Evolutionary conservation across 2,797 vertebrate genomes (phyloP).

Genomic region (Aulostomus chinensis): DNA sequence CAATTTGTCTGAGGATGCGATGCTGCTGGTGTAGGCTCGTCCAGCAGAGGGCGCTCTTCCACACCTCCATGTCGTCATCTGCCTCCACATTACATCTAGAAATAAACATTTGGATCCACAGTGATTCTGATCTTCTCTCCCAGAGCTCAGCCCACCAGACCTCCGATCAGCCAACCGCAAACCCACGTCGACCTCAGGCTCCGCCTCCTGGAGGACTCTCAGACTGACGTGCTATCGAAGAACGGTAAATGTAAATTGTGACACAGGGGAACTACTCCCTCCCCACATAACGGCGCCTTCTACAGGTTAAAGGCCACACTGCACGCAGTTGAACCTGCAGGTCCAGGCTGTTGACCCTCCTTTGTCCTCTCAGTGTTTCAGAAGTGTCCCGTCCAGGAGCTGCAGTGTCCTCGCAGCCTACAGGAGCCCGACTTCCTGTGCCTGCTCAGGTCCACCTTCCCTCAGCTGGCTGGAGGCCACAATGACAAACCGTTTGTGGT

Average conservation of each 20-base stretch:
- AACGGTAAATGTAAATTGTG: conserved; percentile 25
- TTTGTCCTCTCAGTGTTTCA: conserved; percentile 41
- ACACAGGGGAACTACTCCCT: no score
- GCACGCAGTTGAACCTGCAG: no score
- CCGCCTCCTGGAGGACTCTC: conserved; percentile 42
- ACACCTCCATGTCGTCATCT: no score
- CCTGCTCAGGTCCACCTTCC: conserved; percentile 35
- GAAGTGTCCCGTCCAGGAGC: conserved; percentile 11
- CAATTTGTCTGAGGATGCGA: no score
- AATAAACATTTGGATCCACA: no score
- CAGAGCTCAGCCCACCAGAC: background rate
- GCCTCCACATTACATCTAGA: no score
- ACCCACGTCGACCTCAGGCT: conserved; percentile 28
- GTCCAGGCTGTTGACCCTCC: no score
- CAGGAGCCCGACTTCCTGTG: conserved; percentile 30
- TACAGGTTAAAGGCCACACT: no score
- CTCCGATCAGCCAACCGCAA: background rate
- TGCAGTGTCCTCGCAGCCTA: conserved; percentile 40
- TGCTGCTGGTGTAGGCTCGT: no score
- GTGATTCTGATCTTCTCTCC: no score
- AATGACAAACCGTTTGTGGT: conserved; percentile 29
- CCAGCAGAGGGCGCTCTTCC: no score
- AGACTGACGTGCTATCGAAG: conserved; percentile 10
- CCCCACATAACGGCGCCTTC: no score
- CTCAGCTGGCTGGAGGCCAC: conserved; percentile 32